Conservation (phyloP, 1,140 invertebrate genomes). For the Sycophila sp. region DNA sequence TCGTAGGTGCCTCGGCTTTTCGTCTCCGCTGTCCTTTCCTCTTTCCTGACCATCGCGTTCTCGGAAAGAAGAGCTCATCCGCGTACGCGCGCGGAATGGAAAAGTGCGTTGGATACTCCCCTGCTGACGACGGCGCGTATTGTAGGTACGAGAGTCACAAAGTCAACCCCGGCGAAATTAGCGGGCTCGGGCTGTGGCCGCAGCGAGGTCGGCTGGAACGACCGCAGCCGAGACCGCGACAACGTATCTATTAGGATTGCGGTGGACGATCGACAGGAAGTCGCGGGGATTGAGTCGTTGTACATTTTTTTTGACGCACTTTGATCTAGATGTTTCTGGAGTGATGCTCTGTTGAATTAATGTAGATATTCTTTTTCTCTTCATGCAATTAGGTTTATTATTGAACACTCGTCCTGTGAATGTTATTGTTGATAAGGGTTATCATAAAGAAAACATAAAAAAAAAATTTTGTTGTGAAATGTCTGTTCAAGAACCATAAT, state of each 20-base stretch:
- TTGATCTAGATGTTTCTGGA: no score
- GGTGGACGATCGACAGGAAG: slow-evolving; percentile 26
- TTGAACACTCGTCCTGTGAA: no score
- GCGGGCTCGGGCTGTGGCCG: background rate
- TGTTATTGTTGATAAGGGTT: no score
- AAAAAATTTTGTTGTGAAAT: no score
- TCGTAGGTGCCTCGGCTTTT: background rate
- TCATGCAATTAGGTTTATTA: no score
- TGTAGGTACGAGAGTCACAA: no score
- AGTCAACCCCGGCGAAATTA: slow-evolving; percentile 29
- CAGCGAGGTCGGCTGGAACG: background rate
- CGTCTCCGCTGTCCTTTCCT: background rate
- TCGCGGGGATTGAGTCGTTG: no score
- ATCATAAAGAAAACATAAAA: no score
- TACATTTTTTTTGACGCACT: no score
- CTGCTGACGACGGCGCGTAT: slow-evolving; percentile 19
- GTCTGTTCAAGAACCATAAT: no score
- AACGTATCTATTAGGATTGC: slow-evolving; percentile 26
- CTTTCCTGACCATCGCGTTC: slow-evolving; percentile 7
- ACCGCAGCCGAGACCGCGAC: slow-evolving; percentile 1
- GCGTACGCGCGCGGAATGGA: background rate
- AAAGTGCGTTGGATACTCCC: slow-evolving; percentile 22
- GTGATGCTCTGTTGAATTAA: no score
- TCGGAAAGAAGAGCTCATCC: slow-evolving; percentile 29
- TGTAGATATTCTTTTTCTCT: no score